These are phyloP conservation scores for Tetraneura akinire DNA, from an alignment of 1,140 invertebrate genomes.

Conservation along the genomic window DNA sequence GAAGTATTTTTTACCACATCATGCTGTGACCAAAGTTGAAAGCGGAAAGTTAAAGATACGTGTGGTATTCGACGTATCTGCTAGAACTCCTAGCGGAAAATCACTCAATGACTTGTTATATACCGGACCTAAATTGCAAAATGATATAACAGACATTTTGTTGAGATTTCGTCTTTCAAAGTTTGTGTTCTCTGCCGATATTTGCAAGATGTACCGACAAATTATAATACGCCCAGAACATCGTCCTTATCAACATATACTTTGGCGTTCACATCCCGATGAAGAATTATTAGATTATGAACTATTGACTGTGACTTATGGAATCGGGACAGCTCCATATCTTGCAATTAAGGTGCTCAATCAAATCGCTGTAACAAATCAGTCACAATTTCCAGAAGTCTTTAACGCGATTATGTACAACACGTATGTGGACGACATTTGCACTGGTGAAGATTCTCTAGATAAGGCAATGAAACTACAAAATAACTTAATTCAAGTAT, in stretches of 20 bases:
- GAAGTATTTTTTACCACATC: not conserved
- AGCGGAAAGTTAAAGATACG: constrained; percentile 1
- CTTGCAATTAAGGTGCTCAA: not conserved
- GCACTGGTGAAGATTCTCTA: not conserved
- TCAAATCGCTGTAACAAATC: not conserved
- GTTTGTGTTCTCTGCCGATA: not conserved
- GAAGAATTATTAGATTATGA: not conserved
- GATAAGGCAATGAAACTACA: not conserved
- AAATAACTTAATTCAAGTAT: not conserved
- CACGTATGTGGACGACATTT: too few species aligned
- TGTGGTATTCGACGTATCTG: not conserved
- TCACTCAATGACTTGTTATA: not conserved
- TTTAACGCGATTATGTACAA: not conserved
- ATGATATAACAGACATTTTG: too few species aligned
- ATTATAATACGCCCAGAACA: not conserved
- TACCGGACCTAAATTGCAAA: not conserved
- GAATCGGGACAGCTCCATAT: not conserved
- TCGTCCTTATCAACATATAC: not conserved
- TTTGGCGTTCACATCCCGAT: not conserved
- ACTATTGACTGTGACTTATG: not conserved
- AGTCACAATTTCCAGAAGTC: not conserved
- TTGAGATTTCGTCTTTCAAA: not conserved
- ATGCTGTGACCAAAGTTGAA: constrained; percentile 5
- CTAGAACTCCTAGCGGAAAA: not conserved
- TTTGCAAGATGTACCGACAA: too few species aligned